Evolutionary conservation across 2,888 invertebrate species (phyloP).

Genomic region (Stenodera caucasica): DNA sequence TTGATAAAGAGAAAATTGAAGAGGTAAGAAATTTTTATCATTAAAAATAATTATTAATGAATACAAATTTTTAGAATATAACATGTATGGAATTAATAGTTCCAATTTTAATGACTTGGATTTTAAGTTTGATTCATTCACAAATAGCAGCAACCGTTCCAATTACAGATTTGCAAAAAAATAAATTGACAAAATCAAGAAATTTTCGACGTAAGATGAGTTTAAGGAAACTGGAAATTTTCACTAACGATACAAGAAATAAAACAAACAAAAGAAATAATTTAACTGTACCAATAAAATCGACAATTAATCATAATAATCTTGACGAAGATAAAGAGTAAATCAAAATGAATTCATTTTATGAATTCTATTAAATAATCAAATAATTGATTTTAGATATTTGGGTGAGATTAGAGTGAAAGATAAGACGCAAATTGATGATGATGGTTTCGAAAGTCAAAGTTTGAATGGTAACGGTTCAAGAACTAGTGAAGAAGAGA

Average conservation of each 20-base stretch:
- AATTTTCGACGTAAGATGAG: conserved; percentile 30
- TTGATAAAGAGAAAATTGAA: conserved; percentile 30
- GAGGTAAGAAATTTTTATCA: conserved; percentile 37
- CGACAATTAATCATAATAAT: background rate
- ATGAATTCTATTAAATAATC: background rate
- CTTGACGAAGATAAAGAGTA: background rate
- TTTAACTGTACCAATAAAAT: conserved; percentile 29
- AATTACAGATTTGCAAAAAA: conserved; percentile 44
- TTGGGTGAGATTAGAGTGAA: background rate
- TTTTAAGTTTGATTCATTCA: conserved; percentile 76
- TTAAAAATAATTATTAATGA: background rate
- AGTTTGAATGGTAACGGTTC: conserved; percentile 82
- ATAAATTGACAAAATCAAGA: conserved; percentile 36
- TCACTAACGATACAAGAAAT: conserved; percentile 31
- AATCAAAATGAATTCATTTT: background rate
- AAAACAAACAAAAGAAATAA: conserved; percentile 17
- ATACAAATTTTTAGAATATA: conserved; percentile 61
- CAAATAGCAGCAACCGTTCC: conserved; percentile 74
- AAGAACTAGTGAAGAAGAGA: conserved; percentile 54
- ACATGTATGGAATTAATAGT: conserved; percentile 70
- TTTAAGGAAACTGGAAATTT: conserved; percentile 38
- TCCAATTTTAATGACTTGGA: conserved; percentile 72
- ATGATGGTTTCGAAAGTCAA: conserved; percentile 79
- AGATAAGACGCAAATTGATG: conserved; percentile 57
- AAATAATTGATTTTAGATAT: background rate